phyloP scores from a whole-genome alignment of 1,140 invertebrate species.

The Tetramorium parvispinum region DNA sequence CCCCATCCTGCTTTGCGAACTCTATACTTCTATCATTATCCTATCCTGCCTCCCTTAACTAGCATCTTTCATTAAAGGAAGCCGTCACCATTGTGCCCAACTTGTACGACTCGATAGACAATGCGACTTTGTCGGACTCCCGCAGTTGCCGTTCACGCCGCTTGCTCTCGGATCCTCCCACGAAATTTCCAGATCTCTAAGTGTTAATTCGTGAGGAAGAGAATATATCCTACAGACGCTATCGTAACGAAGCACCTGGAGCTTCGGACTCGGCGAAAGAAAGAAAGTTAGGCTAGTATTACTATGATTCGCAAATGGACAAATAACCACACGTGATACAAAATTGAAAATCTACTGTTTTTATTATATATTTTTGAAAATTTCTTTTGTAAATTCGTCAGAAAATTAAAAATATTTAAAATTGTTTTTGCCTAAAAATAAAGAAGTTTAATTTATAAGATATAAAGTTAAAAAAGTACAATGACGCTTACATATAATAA shows the following conservation, averaged over 20 bases:
- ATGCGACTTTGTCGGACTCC: constrained; percentile 73
- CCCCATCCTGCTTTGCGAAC: constrained; percentile 21
- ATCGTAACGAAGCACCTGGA: constrained; percentile 28
- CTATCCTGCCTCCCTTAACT: constrained; percentile 71
- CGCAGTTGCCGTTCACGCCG: constrained; percentile 60
- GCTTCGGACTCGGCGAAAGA: neutral
- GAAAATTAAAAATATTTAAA: neutral
- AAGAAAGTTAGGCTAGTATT: neutral
- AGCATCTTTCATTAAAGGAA: constrained; percentile 78
- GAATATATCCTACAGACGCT: constrained; percentile 8
- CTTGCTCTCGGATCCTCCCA: constrained; percentile 8
- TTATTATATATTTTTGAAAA: no score
- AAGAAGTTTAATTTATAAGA: no score
- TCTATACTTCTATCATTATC: constrained; percentile 54
- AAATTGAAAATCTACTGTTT: neutral
- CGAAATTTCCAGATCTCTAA: constrained; percentile 53
- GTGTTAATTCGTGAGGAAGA: constrained; percentile 65
- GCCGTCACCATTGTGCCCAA: constrained; percentile 76
- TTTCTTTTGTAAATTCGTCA: no score
- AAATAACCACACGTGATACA: neutral
- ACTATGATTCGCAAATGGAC: neutral
- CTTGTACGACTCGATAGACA: constrained; percentile 69
- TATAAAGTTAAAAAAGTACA: no score
- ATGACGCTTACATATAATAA: no score
- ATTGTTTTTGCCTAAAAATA: neutral